Base-by-base conservation (phyloP, 1,140 invertebrate genomes). In the Arion vulgaris region DNA sequence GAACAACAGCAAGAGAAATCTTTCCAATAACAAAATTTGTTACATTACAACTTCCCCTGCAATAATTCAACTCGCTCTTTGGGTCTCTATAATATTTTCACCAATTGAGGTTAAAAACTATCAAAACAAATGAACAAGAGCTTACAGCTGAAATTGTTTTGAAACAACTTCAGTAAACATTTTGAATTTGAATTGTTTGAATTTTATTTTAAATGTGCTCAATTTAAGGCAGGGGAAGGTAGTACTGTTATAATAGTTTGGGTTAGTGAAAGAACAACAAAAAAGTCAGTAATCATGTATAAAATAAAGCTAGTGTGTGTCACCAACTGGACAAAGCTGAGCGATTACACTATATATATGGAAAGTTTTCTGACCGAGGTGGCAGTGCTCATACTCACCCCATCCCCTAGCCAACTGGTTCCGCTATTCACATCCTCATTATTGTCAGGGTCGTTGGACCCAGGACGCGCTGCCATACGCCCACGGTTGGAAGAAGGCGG, bases 351-450 rank as follows among this genome's bases (percentile, higher is more conserved):
- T 57, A 23, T 57, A 15, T n/a, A n/a, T 45, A 4, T n/a, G 53
- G 53, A 57, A 19, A 57, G 53, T 57, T 19, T 66, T 66, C 62
- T 36, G 32, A 15, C 17, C 15, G 36, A 75, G 73, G 28, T 45
- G 73, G 41, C 68, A 71, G 78, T 80, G 89, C 86, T 85, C 86
- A 89, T 90, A 92, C 90, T 91, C 87, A 91, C 91, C 90, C 89
- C 86, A 73, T 88, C 87, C 73, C 89, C 89, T 68, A 83, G 86
- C 89, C 89, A 90, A 66, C 28, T 66, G 36, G 85, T 86, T 84
- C 84, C 82, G 76, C 89, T 91, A 93, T 93, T 94, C 92, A 95
- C 94, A 92, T 95, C 94, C 78, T 95, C 94, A 78, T 83, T 87
- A 85, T 87, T 87, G 77, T 89, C 88, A 84, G 78, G 62, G 13